Evolutionary conservation across 2,113 vertebrate genomes (phyloP).

Genomic region (Camelus bactrianus): DNA sequence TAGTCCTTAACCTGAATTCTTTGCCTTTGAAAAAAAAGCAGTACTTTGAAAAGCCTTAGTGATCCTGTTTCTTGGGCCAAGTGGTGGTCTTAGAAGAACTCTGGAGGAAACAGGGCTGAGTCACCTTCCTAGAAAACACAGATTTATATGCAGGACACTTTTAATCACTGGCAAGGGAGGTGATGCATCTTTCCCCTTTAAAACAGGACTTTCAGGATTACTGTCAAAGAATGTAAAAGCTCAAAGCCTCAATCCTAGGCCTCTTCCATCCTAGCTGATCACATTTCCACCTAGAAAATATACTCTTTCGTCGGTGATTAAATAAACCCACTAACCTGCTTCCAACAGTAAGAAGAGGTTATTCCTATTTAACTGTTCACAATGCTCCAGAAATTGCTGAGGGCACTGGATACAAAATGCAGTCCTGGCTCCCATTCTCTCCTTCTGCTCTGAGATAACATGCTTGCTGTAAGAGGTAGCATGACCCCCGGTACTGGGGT

Average conservation of each 20-base stretch:
- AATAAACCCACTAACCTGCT: conserved; percentile 46
- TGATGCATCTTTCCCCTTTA: not conserved
- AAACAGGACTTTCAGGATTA: not conserved
- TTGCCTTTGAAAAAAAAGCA: not conserved
- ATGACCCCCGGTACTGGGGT: not conserved
- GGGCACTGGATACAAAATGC: not conserved
- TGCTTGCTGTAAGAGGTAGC: not conserved
- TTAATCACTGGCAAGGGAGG: not conserved
- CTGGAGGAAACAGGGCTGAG: not conserved
- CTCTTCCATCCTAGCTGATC: not conserved
- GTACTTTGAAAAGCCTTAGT: not conserved
- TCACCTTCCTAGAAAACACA: not conserved
- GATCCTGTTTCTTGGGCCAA: not conserved
- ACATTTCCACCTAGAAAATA: conserved; percentile 46
- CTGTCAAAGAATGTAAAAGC: not conserved
- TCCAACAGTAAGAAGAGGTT: conserved; percentile 52
- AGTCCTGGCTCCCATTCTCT: not conserved
- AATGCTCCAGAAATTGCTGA: conserved; percentile 36
- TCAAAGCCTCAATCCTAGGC: not conserved
- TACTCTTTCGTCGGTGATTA: conserved; percentile 10
- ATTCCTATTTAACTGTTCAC: conserved; percentile 29
- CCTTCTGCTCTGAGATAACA: not conserved
- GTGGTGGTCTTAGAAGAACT: not conserved
- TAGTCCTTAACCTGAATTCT: not conserved
- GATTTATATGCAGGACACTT: not conserved